Base-by-base conservation (phyloP, 2,888 invertebrate species). In the Physocephala rufipes region DNA sequence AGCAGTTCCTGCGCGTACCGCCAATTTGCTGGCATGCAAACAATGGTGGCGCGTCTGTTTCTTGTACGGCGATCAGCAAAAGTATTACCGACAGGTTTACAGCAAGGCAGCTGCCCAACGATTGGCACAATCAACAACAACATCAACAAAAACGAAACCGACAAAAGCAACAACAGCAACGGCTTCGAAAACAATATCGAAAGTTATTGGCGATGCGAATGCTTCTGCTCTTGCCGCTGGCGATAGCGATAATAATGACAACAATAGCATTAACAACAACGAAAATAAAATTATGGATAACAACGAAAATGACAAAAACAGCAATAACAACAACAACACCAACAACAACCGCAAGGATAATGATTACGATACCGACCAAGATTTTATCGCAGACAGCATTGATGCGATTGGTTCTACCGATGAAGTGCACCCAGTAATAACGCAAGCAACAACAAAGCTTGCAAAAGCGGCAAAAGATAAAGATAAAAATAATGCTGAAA, bases 21-120 rank as follows among this genome's bases (percentile, higher is more conserved):
- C 92, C 74, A 93, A 92, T 86, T 91, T 93, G 82, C 86, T 93
- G 75, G 93, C 93, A 91, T 93, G 93, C 87, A 92, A 92, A 85
- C 93, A 94, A 88, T 94, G 94, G 94, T 94, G 94, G 94, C 93
- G 93, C 86, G 94, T 94, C 74, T 94, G 94, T 82, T 94, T 93
- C 91, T 91, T 94, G 89, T 91, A 94, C 82, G 94, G 94, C 65
- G 93, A 94, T 85, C 94, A 94, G 82, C 92, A 93, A 82, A 94
- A 94, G 82, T 93, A 93, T 87, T 94, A 94, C 88, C 88, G 93
- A 80, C 93, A 94, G 82, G 88, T 94, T 74, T 94, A 94, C 85
- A 93, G 92, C 74, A 86, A 86, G 76, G 86, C 86, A 71, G 86
- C 86, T 73, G 86, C 86, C 19, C 89, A 87, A 78, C 85, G 89